phyloP scores from a whole-genome alignment of 1,140 invertebrate genomes.

The Drosophila kikkawai region DNA sequence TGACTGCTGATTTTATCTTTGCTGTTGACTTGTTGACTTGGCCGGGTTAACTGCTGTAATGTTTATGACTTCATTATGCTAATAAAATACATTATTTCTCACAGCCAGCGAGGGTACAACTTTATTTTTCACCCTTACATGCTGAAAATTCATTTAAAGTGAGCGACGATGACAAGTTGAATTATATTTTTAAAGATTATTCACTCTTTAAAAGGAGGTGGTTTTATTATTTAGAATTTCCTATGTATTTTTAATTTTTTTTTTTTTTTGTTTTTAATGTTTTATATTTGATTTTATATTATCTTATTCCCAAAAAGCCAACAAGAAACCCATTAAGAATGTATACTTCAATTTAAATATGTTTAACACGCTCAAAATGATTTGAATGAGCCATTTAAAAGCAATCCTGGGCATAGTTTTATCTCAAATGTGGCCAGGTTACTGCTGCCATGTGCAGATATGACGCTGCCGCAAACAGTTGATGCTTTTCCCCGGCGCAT shows the following conservation, averaged over 20 bases:
- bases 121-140: constrained; percentile 8
- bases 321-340: no score
- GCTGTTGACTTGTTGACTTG: constrained; percentile 81
- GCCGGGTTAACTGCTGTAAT: constrained; percentile 72
- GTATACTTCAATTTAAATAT: background rate
- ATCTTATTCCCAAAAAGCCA: background rate
- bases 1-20: constrained; percentile 78
- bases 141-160: background rate
- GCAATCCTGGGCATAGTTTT: background rate
- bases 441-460: constrained; percentile 1
- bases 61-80: constrained; percentile 82
- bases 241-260: background rate
- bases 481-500: constrained; percentile 33
- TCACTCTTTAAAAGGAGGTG: background rate
- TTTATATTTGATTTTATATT: background rate
- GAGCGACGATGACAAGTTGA: background rate
- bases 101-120: constrained; percentile 9
- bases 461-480: constrained; percentile 37
- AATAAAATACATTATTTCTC: constrained; percentile 76
- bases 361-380: background rate
- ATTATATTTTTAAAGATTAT: background rate
- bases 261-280: no score
- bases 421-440: background rate
- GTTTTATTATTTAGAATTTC: background rate
- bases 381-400: background rate